Percentiles rank a stretch among this genome's conserved stretches.
Evolutionary conservation across 2,888 invertebrate genomes (phyloP).

Genomic region (Pseudococcus viburni): DNA sequence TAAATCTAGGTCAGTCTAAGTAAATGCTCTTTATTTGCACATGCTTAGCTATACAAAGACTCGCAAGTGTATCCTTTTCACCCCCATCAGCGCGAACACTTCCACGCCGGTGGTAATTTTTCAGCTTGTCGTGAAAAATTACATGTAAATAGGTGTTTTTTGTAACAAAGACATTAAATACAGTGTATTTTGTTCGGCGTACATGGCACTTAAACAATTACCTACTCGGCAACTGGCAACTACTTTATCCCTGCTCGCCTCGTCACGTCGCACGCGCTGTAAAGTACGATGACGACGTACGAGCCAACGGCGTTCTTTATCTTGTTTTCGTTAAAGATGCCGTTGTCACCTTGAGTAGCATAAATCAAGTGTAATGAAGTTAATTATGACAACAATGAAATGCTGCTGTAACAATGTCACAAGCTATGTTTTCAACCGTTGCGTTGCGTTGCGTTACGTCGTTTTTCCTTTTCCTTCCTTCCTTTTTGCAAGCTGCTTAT

Average conservation of each 20-base stretch:
- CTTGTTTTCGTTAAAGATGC: slow-evolving; percentile 42
- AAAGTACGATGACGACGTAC: background rate
- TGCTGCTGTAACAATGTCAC: slow-evolving; percentile 14
- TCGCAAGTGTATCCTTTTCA: background rate
- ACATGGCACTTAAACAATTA: slow-evolving; percentile 15
- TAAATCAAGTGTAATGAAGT: slow-evolving; percentile 54
- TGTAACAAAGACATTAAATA: background rate
- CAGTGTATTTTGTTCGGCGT: background rate
- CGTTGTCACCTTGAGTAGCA: slow-evolving; percentile 52
- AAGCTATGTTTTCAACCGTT: background rate
- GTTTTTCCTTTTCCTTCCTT: background rate
- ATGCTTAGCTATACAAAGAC: background rate
- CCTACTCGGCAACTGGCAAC: background rate
- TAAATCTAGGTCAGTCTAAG: background rate
- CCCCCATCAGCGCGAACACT: background rate
- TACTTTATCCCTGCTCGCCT: background rate
- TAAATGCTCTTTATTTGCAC: background rate
- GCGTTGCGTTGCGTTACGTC: too few species aligned
- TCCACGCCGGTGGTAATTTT: background rate
- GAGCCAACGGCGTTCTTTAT: slow-evolving; percentile 31
- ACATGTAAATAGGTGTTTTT: background rate
- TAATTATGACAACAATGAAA: slow-evolving; percentile 54
- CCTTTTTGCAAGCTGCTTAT: slow-evolving; percentile 21
- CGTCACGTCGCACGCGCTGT: background rate
- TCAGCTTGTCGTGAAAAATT: background rate